These are phyloP conservation scores for Abrostola tripartita DNA, from an alignment of 2,888 invertebrate species.

Conservation along the genomic window DNA sequence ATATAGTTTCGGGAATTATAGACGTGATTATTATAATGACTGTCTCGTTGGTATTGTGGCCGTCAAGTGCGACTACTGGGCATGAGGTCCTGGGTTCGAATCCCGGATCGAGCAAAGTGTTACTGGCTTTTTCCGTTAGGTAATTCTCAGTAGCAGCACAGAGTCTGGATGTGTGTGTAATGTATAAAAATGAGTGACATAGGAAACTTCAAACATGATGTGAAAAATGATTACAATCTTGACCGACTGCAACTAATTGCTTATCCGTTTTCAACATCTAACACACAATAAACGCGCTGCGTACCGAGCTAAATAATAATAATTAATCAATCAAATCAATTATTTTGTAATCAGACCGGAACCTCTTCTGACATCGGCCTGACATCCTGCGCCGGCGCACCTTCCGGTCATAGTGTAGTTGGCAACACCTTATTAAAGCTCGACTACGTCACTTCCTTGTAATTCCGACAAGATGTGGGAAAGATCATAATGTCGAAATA, in stretches of 20 bases:
- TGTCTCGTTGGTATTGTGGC: no score
- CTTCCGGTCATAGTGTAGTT: slow-evolving; percentile 37
- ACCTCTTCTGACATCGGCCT: slow-evolving; percentile 19
- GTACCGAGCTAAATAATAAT: slow-evolving; percentile 26
- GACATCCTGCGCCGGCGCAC: slow-evolving; percentile 16
- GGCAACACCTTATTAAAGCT: slow-evolving; percentile 42
- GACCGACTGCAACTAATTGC: slow-evolving; percentile 23
- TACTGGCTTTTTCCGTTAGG: no score
- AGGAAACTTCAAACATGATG: background rate
- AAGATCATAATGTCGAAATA: slow-evolving; percentile 29
- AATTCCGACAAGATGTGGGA: slow-evolving; percentile 49
- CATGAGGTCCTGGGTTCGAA: no score
- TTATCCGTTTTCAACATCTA: slow-evolving; percentile 26
- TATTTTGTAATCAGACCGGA: slow-evolving; percentile 47
- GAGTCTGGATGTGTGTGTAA: no score
- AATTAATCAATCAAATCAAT: slow-evolving; percentile 36
- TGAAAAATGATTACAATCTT: background rate
- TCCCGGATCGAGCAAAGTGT: no score
- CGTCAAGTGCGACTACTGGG: no score
- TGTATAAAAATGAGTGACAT: background rate
- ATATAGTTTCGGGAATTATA: no score
- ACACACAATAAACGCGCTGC: slow-evolving; percentile 15
- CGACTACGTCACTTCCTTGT: slow-evolving; percentile 46
- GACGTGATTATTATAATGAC: no score
- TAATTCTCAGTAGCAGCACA: no score